A percentile compares a stretch with the other conserved stretches of the same genome.
phyloP scores from a whole-genome alignment of 2,797 vertebrate species.

The Esox lucius region DNA sequence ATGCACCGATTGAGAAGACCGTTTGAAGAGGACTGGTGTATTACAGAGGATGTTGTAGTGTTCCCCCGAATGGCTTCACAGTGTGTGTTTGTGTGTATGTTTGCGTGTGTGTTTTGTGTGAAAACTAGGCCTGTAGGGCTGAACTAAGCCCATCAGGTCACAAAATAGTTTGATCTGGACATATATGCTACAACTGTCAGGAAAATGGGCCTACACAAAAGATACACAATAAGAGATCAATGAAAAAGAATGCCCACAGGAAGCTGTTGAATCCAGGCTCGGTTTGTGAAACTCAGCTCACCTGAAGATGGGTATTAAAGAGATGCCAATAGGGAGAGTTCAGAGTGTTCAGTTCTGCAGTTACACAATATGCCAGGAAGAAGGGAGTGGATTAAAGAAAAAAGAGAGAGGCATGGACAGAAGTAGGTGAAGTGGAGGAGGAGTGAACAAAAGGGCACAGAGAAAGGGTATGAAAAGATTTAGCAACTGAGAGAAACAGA shows the following conservation, averaged over 20 bases:
- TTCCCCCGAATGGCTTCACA: slow-evolving; percentile 5
- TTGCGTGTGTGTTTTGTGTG: slow-evolving; percentile 25
- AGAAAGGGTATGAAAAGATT: not conserved
- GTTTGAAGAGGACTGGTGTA: slow-evolving; percentile 37
- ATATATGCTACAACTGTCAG: slow-evolving; percentile 88
- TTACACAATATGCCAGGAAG: not conserved
- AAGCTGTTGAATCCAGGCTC: slow-evolving; percentile 80
- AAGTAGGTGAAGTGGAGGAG: not conserved
- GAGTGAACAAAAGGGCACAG: not conserved
- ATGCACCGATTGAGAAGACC: slow-evolving; percentile 34
- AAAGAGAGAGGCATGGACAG: not conserved
- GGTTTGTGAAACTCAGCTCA: slow-evolving; percentile 86
- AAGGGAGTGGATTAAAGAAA: not conserved
- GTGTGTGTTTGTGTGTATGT: slow-evolving; percentile 17
- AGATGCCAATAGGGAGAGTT: not conserved
- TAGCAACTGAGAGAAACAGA: not conserved
- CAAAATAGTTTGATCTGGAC: slow-evolving; percentile 78
- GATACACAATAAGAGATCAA: slow-evolving; percentile 19
- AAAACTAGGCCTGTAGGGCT: slow-evolving; percentile 10
- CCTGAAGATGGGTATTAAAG: slow-evolving; percentile 58
- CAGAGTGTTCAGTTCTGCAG: slow-evolving; percentile 2
- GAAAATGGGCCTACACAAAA: slow-evolving; percentile 66
- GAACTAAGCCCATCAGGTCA: slow-evolving; percentile 72
- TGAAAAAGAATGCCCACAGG: slow-evolving; percentile 70
- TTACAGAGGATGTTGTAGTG: slow-evolving; percentile 21